Conservation (phyloP, 2,797 vertebrate genomes). For the Sebastes hubbsi region DNA sequence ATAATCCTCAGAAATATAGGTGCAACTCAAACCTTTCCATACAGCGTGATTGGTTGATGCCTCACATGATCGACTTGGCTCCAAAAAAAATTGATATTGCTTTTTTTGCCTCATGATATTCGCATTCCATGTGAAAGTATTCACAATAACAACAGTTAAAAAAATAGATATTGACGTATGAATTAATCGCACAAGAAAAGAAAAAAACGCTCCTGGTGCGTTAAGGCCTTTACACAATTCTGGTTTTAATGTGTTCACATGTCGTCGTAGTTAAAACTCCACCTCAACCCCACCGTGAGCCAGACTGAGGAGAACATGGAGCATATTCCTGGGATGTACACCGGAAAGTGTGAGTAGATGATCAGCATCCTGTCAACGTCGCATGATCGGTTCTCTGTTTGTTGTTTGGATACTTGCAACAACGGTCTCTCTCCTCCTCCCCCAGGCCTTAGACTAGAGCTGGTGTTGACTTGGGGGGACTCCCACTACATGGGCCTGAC, state of each 20-base stretch:
- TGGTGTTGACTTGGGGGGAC: slow-evolving; percentile 93
- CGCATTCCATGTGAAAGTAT: no score
- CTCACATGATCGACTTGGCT: no score
- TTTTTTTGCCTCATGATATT: no score
- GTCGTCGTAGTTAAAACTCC: slow-evolving; percentile 76
- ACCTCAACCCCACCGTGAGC: slow-evolving; percentile 54
- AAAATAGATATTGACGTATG: no score
- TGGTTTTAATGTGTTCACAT: not conserved
- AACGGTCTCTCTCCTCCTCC: not conserved
- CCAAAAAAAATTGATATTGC: no score
- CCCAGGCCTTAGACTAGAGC: slow-evolving; percentile 88
- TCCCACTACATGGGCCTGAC: slow-evolving; percentile 92
- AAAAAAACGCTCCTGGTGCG: no score
- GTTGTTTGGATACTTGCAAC: not conserved
- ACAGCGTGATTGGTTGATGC: no score
- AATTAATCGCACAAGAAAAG: no score
- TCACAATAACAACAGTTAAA: no score
- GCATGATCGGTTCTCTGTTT: not conserved
- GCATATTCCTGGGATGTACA: slow-evolving; percentile 85
- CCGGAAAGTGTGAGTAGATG: slow-evolving; percentile 88
- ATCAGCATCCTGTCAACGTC: not conserved
- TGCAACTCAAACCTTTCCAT: no score
- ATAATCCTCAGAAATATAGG: no score
- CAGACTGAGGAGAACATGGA: slow-evolving; percentile 65
- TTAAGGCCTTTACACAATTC: not conserved